These are phyloP conservation scores for Nothoprocta perdicaria DNA, from an alignment of 2,113 vertebrate genomes.

Conservation along the genomic window DNA sequence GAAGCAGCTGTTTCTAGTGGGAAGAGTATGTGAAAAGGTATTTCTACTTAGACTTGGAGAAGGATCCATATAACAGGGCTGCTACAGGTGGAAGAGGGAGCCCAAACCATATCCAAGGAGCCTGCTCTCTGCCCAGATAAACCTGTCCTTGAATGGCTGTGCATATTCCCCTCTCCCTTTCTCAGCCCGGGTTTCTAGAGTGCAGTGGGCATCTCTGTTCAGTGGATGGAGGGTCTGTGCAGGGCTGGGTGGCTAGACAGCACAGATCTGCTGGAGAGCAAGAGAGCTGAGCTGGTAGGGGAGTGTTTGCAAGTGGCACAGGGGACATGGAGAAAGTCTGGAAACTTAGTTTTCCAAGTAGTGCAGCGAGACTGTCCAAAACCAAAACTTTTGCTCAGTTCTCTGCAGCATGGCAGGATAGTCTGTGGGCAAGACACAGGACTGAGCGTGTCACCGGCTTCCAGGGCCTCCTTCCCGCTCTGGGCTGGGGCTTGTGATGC, in stretches of 20 bases:
- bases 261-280: not conserved
- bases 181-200: not conserved
- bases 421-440: not conserved
- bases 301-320: too few relatives aligned
- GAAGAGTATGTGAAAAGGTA: not conserved
- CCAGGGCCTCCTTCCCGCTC: not conserved
- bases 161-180: not conserved
- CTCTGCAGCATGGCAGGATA: not conserved
- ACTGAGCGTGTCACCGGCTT: fast-evolving
- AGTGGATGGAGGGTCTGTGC: not conserved
- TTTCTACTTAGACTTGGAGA: not conserved
- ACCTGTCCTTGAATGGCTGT: not conserved
- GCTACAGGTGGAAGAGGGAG: not conserved
- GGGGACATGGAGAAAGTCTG: not conserved
- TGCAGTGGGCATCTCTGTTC: not conserved
- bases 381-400: not conserved
- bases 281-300: not conserved
- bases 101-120: not conserved
- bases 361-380: not conserved
- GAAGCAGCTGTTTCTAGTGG: not conserved
- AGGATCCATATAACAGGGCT: not conserved
- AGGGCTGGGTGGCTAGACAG: not conserved
- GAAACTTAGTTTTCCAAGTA: not conserved
- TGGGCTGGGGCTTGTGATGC: not conserved
- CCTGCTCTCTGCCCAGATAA: not conserved